A percentile compares a stretch with the other conserved stretches of the same genome.
phyloP scores from a whole-genome alignment of 2,888 invertebrate genomes.

The Bimastos eiseni region DNA sequence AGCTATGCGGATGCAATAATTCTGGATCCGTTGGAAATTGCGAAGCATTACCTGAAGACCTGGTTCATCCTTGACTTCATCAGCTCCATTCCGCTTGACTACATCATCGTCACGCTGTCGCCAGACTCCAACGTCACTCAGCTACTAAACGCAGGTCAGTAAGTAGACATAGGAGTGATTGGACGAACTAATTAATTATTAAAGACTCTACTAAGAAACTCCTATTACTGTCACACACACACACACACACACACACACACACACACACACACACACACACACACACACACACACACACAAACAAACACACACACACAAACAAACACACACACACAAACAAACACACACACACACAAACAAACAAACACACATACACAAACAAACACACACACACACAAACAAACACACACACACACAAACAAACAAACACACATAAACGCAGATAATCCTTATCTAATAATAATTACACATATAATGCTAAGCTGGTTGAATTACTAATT shows the following conservation, averaged over 20 bases:
- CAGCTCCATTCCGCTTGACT: constrained; percentile 27
- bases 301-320: background rate
- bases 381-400: too few species aligned
- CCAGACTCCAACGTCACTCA: constrained; percentile 18
- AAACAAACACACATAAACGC: too few species aligned
- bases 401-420: too few species aligned
- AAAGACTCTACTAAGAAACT: too few species aligned
- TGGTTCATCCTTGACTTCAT: constrained; percentile 26
- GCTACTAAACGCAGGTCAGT: constrained; percentile 14
- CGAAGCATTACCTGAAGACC: constrained; percentile 26
- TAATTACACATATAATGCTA: too few species aligned
- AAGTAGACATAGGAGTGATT: too few species aligned
- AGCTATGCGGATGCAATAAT: constrained; percentile 35
- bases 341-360: background rate
- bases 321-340: background rate
- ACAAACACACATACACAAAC: background rate
- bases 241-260: constrained; percentile 27
- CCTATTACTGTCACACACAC: too few species aligned
- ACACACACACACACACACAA: background rate
- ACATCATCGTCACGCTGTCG: constrained; percentile 20
- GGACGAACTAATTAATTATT: too few species aligned
- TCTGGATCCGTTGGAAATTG: constrained; percentile 31
- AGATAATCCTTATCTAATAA: too few species aligned
- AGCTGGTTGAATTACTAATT: too few species aligned
- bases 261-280: background rate